Conservation (phyloP, 2,888 invertebrate genomes). For the Tachina fera region DNA sequence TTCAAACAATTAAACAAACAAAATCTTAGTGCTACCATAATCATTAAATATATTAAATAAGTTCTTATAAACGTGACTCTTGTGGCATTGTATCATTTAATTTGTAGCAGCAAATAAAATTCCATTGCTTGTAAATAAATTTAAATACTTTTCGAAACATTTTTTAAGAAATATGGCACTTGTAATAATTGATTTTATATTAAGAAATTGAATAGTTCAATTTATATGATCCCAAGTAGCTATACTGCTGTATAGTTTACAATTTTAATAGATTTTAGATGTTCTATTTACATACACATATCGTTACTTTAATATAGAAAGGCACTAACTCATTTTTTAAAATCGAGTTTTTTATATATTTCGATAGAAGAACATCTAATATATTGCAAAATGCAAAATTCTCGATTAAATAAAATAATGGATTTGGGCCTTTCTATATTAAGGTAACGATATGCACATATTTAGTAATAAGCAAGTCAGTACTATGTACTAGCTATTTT, state of each 20-base stretch:
- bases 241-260: neutral
- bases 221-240: neutral
- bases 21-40: neutral
- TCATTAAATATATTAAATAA: neutral
- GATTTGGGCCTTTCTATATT: too few species aligned
- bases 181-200: neutral
- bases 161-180: neutral
- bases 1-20: neutral
- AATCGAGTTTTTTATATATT: too few species aligned
- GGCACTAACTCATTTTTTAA: too few species aligned
- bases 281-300: neutral
- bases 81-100: constrained; percentile 35
- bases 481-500: too few species aligned
- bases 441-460: neutral
- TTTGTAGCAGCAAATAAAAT: neutral
- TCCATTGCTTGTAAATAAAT: constrained; percentile 39
- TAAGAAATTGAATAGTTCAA: constrained; percentile 34
- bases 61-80: constrained; percentile 32
- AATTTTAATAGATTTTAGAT: too few species aligned
- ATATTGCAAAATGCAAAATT: too few species aligned
- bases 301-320: too few species aligned
- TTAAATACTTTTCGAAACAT: neutral
- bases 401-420: too few species aligned
- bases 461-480: neutral
- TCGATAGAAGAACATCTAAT: too few species aligned